These are phyloP conservation scores for Apis mellifera DNA, from an alignment of 1,140 invertebrate genomes.

Conservation along the genomic window Amel_HAv3.1 CM009943.2:1706001-1706500, in stretches of 20 bases:
- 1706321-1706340: slow-evolving; percentile 48
- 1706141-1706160: neutral
- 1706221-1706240: slow-evolving; percentile 74
- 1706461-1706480: slow-evolving; percentile 50
- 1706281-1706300: slow-evolving; percentile 78
- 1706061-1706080: neutral
- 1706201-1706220: slow-evolving; percentile 46
- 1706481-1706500: slow-evolving; percentile 10
- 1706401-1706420: slow-evolving; percentile 11
- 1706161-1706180: slow-evolving; percentile 14
- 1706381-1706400: slow-evolving; percentile 16
- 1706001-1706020: neutral
- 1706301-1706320: slow-evolving; percentile 60
- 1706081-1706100: neutral
- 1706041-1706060: too few species aligned
- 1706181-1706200: slow-evolving; percentile 28
- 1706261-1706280: slow-evolving; percentile 74
- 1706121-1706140: slow-evolving; percentile 8
- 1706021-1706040: too few species aligned
- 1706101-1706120: neutral
- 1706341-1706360: slow-evolving; percentile 59
- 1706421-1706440: slow-evolving; percentile 1
- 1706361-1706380: slow-evolving; percentile 1
- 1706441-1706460: slow-evolving; percentile 11
- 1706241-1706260: slow-evolving; percentile 78